Evolutionary conservation across 1,140 invertebrate species (phyloP), one percentile per base, ranked within the genome.

Genomic region (Trichonephila clavipes): DNA sequence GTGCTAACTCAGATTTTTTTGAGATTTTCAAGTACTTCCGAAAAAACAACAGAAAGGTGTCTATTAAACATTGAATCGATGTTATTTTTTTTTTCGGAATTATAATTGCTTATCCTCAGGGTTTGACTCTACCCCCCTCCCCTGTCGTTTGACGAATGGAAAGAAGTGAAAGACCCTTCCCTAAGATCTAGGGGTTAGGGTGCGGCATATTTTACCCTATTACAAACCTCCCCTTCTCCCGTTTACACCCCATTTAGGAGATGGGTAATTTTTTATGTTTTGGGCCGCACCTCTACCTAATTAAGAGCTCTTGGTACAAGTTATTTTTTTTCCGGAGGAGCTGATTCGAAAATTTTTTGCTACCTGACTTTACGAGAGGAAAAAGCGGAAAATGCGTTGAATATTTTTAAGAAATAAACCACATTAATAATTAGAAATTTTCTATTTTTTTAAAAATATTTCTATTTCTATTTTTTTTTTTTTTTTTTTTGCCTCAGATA

Each of bases 191-290:
- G 85, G 85, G 59, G 24, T 61, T 7, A 87, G 58, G 85, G 59
- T 16, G 44, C 59, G 28, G 59, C 58, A 18, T 28, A 51, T 51
- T 51, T 59, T 86, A 28, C 51, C 82, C 82, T 34, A 58, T 10
- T 34, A 61, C 34, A 16, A 24, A 34, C 85, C 59, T 87, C 85
- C 28, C 85, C 85, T 87, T 34, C 28, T 61, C 59, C 18, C 59
- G 58, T 87, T 87, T 87, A 40, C 85, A 87, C 59, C 28, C 85
- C 21, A 34, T 87, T 40, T 34, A n/a, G 14, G 40, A 64, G 85
- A 87, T 59, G 62, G 59, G 85, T 21, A 16, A 87, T 87, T 34
- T 34, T 12, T 87, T 87, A 64, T 34, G 16, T 16, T 64, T 62
- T 61, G 16, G 51, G 28, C 12, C 59, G 28, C 85, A 18, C 85